Evolutionary conservation across 2,113 vertebrate genomes (phyloP), one percentile per base, ranked within the genome.

Genomic region (Taurulus bubalis): DNA sequence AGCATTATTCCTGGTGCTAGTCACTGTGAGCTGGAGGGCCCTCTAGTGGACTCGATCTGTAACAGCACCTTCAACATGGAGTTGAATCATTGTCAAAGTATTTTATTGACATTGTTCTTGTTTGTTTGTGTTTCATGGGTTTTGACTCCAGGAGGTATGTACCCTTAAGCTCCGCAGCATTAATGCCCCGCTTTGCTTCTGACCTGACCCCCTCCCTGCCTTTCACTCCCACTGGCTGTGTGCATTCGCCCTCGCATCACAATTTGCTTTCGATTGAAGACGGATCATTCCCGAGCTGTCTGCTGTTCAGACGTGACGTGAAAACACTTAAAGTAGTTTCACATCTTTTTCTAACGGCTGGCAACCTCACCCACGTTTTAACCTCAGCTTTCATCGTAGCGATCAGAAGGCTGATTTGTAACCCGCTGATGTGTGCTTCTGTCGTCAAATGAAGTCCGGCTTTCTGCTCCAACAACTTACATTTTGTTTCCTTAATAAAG

Each of bases 101-200:
- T 16, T 91, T 56, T 96, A 94, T 96, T 96, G 73, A 91, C 51
- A 0, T 95, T 96, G 69, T 96, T 95, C 95, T 95, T 90, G 78
- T 96, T 95, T 96, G 96, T 95, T 95, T 91, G 58, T 90, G 68
- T 96, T 96, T 94, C 96, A 96, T 96, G 94, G 95, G 94, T 95
- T 69, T 95, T 96, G 80, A 95, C 96, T 96, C 92, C 97, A 99
- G 98, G 98, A 99, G 98, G 98, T 99, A 98, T 84, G 98, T 98
- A 97, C 36, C 47, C 47, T 83, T 53, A 14, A 45, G 34, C 56
- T 56, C 56, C 4, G 32, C 74, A 62, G 75, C 92, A 88, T 75
- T 71, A 83, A 76, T 64, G 75, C 82, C 65, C 91, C 12, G 94
- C 96, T 95, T 93, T 93, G 95, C 95, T 91, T 90, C 87, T 79